Evolutionary conservation across 1,140 invertebrate species (phyloP).

Genomic region (Glossosoma conforme): DNA sequence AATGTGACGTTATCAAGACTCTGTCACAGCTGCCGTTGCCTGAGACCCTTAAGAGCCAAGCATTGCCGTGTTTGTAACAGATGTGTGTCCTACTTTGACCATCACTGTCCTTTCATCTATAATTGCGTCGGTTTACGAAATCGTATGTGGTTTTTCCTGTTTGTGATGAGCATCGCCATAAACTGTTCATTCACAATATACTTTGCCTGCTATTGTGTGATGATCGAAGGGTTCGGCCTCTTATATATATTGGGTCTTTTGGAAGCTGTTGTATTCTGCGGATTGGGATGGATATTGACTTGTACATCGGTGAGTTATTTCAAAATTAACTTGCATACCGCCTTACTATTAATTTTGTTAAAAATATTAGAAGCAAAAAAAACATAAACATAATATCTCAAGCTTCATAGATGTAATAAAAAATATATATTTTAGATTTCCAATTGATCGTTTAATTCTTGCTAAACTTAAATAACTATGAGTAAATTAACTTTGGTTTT

Average conservation of each 20-base stretch:
- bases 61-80: constrained; percentile 89
- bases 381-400: no score
- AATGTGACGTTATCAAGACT: constrained; percentile 79
- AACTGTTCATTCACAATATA: constrained; percentile 84
- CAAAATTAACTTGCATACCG: no score
- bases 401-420: no score
- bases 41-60: constrained; percentile 81
- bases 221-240: constrained; percentile 78
- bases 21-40: constrained; percentile 86
- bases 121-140: constrained; percentile 86
- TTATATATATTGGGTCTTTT: constrained; percentile 74
- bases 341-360: no score
- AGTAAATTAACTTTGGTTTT: no score
- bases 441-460: constrained; percentile 1
- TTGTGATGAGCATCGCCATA: constrained; percentile 79
- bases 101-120: constrained; percentile 93
- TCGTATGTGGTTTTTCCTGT: constrained; percentile 87
- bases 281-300: constrained; percentile 79
- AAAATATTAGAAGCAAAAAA: no score
- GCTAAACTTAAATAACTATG: neutral
- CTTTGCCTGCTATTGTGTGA: constrained; percentile 82
- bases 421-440: no score
- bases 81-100: constrained; percentile 89
- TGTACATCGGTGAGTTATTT: constrained; percentile 75
- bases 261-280: constrained; percentile 78